These are phyloP conservation scores for Macaria notata DNA, from an alignment of 2,888 invertebrate species.

Conservation along the genomic window DNA sequence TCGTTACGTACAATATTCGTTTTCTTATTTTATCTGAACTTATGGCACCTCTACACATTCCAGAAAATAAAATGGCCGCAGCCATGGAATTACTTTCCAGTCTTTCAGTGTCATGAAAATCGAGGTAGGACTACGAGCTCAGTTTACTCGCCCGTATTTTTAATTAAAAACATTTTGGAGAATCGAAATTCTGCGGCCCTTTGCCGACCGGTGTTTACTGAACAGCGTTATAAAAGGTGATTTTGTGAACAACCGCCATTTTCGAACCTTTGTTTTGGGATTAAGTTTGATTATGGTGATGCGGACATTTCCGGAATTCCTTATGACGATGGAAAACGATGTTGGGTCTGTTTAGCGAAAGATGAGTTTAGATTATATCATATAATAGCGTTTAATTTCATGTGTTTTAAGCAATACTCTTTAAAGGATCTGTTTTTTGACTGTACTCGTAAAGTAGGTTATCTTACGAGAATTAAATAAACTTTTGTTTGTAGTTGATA, in stretches of 20 bases:
- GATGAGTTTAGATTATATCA: neutral
- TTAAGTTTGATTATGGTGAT: slow-evolving; percentile 11
- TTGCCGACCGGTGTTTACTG: slow-evolving; percentile 32
- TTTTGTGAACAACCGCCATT: slow-evolving; percentile 17
- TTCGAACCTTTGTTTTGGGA: slow-evolving; percentile 18
- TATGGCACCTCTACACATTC: slow-evolving; percentile 18
- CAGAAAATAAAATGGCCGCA: slow-evolving; percentile 45
- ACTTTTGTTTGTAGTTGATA: too few relatives aligned
- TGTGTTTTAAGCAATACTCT: too few relatives aligned
- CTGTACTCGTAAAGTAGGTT: too few relatives aligned
- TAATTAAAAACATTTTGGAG: slow-evolving; percentile 55
- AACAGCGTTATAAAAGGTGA: slow-evolving; percentile 31
- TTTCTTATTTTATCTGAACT: too few relatives aligned
- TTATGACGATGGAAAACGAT: slow-evolving; percentile 5
- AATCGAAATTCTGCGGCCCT: slow-evolving; percentile 37
- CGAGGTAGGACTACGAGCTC: slow-evolving; percentile 39
- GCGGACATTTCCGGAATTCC: neutral
- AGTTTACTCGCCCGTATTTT: slow-evolving; percentile 50
- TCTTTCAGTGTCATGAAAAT: slow-evolving; percentile 51
- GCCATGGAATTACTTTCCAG: slow-evolving; percentile 47
- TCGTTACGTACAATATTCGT: too few relatives aligned
- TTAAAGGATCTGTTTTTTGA: too few relatives aligned
- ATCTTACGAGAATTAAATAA: too few relatives aligned
- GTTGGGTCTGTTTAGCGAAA: neutral
- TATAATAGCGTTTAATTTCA: too few relatives aligned